phyloP scores from a whole-genome alignment of 2,797 vertebrate species.

The Siniperca undulata region DNA sequence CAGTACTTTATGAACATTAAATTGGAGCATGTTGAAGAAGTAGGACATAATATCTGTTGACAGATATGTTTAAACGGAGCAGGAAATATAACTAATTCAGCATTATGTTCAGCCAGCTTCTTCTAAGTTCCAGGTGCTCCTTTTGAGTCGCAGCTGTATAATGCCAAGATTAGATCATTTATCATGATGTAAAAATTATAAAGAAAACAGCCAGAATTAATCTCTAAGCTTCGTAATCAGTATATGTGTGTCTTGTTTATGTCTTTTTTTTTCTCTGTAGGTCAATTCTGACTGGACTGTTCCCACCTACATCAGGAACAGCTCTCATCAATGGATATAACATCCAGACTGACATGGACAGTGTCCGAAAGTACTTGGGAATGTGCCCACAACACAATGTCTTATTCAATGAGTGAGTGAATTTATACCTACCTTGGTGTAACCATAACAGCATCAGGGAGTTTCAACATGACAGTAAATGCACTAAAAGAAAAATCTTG shows the following conservation, averaged over 20 bases:
- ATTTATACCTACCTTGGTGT: not conserved
- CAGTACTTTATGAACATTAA: not conserved
- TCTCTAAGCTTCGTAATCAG: not conserved
- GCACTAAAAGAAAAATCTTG: too few relatives aligned
- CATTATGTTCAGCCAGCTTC: constrained; percentile 19
- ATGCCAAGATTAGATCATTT: not conserved
- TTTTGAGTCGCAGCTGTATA: not conserved
- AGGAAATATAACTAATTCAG: constrained; percentile 10
- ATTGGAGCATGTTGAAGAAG: constrained; percentile 12
- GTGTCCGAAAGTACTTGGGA: constrained; percentile 92
- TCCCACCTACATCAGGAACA: constrained; percentile 94
- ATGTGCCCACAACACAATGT: constrained; percentile 99
- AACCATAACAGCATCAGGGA: too few relatives aligned
- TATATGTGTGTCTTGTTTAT: not conserved
- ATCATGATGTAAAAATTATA: not conserved
- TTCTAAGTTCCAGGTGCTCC: not conserved
- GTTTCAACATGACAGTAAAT: too few relatives aligned
- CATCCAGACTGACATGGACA: constrained; percentile 91
- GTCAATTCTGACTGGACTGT: constrained; percentile 97
- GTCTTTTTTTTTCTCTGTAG: constrained; percentile 72
- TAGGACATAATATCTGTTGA: constrained; percentile 4
- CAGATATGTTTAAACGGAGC: constrained; percentile 17
- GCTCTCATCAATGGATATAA: constrained; percentile 94
- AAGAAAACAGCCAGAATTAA: not conserved
- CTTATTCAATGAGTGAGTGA: constrained; percentile 94